Conservation (phyloP, 2,113 vertebrate genomes). For the Notarius lentiginosus region DNA sequence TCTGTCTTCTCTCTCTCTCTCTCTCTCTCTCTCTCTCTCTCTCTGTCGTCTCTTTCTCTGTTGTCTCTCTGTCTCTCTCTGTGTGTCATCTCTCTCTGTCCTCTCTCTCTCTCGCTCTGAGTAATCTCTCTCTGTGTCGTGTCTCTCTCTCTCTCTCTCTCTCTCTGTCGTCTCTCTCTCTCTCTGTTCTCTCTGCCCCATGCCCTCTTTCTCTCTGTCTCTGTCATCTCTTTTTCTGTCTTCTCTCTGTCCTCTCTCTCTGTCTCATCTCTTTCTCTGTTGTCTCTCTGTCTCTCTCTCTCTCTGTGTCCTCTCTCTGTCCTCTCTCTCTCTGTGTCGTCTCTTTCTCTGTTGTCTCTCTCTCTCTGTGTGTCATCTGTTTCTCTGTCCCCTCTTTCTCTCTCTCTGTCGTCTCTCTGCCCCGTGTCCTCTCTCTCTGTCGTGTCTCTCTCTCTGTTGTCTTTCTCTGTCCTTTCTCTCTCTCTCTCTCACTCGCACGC, state of each 20-base stretch:
- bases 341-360: neutral
- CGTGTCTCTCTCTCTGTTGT: no score
- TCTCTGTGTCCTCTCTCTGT: neutral
- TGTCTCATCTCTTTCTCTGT: neutral
- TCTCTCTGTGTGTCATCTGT: neutral
- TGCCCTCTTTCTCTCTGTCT: neutral
- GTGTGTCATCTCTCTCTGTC: neutral
- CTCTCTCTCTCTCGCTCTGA: neutral
- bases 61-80: neutral
- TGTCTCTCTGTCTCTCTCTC: neutral
- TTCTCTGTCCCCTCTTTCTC: neutral
- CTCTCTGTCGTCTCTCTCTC: neutral
- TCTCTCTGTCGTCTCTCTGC: neutral
- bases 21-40: neutral
- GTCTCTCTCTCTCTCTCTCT: neutral
- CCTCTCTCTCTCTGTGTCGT: neutral
- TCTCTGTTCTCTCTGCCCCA: neutral
- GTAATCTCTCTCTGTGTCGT: neutral
- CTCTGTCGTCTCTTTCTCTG: neutral
- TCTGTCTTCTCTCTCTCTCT: neutral
- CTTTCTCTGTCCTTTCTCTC: neutral
- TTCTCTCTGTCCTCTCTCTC: neutral
- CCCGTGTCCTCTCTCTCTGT: neutral
- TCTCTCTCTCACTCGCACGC: neutral
- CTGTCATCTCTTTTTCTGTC: no score